Base-by-base conservation (phyloP, 2,113 vertebrate genomes). In the Siniperca chuatsi region DNA sequence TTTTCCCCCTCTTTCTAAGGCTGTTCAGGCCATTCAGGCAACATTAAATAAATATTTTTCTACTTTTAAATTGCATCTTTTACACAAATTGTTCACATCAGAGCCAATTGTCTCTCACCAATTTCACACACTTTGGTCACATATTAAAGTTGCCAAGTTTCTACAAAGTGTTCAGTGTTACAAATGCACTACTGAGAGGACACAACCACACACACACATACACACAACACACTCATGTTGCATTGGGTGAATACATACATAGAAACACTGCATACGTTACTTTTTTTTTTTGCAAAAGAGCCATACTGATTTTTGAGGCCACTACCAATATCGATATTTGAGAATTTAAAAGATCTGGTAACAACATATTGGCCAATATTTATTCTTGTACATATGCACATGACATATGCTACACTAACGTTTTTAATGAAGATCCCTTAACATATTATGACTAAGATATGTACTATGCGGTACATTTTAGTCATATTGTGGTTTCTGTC, bases 111-210 rank as follows among this genome's bases (percentile, higher is more conserved):
- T 40, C 35, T 64, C 61, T 40, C 20, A 40, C 6, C 42, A 0
- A 37, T 76, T 11, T 52, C 42, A 29, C 35, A 65, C 72, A 61
- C 50, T 73, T 46, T 4, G 9, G 11, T 46, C n/a, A 66, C 33
- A 61, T 42, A 16, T 40, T 29, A 3, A 50, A 37, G 25, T 21
- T 62, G 65, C 66, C 65, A 79, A n/a, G 54, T 37, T 35, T 23
- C 35, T 64, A 64, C 35, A 29, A 72, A 55, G 60, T 54, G 46
- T 54, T 54, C 18, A 72, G 58, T 64, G 69, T 72, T 72, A 79
- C 57, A 72, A 64, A 72, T 66, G 48, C 33, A 8, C 6, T 35
- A 50, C 11, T 75, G 11, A 35, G 58, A 23, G 1, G 3, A 52
- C 20, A 37, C n/a, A 16, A 3, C 54, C 20, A n/a, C 29, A 29